Percentiles rank a stretch among this genome's conserved stretches.
Evolutionary conservation across 2,888 invertebrate genomes (phyloP).

Genomic region (Drosophila cognata): DNA sequence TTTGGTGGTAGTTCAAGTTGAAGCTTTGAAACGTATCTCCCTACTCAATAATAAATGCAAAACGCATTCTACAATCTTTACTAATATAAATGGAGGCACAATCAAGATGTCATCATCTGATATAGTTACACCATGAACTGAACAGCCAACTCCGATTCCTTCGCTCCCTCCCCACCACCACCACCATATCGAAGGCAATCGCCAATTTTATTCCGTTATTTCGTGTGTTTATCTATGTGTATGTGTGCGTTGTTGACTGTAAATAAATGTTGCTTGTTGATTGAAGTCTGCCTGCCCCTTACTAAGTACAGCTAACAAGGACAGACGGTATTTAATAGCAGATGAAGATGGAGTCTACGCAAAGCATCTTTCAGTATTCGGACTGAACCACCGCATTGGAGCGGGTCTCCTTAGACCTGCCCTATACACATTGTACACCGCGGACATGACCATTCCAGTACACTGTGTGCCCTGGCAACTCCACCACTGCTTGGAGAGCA

Average conservation of each 20-base stretch:
- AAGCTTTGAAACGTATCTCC: not conserved
- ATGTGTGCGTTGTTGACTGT: constrained; percentile 47
- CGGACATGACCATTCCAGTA: too few relatives aligned
- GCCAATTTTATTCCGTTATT: constrained; percentile 29
- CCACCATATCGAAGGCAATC: constrained; percentile 11
- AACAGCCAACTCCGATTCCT: not conserved
- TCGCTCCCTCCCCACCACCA: not conserved
- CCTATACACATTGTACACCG: too few relatives aligned
- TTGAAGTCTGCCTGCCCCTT: not conserved
- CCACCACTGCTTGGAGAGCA: too few relatives aligned
- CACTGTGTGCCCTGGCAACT: too few relatives aligned
- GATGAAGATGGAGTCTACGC: not conserved
- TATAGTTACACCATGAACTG: not conserved
- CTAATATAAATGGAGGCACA: not conserved
- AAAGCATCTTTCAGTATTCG: not conserved
- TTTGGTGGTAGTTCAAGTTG: not conserved
- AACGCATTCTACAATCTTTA: not conserved
- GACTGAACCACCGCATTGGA: not conserved
- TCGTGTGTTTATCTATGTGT: constrained; percentile 30
- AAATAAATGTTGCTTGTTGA: constrained; percentile 59
- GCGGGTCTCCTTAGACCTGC: too few relatives aligned
- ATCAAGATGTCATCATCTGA: not conserved
- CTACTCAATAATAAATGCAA: not conserved
- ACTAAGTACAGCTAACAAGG: not conserved
- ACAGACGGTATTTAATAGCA: not conserved